phyloP scores from a whole-genome alignment of 1,140 invertebrate genomes.

The Cataglyphis hispanica region DNA sequence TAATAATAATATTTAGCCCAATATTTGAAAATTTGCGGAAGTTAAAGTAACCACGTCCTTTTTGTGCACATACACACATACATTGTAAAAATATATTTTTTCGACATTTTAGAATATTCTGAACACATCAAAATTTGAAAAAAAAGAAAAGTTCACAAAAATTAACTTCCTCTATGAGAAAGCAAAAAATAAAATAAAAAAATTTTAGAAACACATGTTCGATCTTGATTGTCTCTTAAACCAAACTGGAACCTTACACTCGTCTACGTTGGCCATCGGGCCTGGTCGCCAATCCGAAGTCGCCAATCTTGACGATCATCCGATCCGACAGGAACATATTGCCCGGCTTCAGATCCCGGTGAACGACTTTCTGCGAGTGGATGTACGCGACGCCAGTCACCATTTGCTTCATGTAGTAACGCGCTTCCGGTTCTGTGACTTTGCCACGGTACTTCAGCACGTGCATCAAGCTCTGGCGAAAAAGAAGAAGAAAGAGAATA shows the following conservation, averaged over 20 bases:
- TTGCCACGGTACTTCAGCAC: slow-evolving; percentile 88
- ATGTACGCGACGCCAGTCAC: slow-evolving; percentile 90
- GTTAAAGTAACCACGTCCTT: no score
- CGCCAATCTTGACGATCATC: slow-evolving; percentile 92
- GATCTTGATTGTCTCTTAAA: background rate
- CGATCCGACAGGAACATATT: slow-evolving; percentile 92
- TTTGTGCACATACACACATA: no score
- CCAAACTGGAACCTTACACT: slow-evolving; percentile 84
- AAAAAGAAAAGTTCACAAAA: no score
- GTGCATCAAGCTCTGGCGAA: slow-evolving; percentile 81
- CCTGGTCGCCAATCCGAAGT: slow-evolving; percentile 91
- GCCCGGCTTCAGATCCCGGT: slow-evolving; percentile 92
- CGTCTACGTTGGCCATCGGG: slow-evolving; percentile 88
- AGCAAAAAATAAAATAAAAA: no score
- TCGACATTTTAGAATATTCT: no score
- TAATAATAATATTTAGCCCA: no score
- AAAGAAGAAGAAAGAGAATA: slow-evolving; percentile 28
- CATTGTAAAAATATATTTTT: no score
- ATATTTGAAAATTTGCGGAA: no score
- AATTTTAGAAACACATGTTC: background rate
- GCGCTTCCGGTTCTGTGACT: slow-evolving; percentile 91
- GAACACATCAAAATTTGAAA: no score
- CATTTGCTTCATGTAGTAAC: slow-evolving; percentile 91
- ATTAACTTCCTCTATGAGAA: no score
- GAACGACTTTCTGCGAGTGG: slow-evolving; percentile 90